Evolutionary conservation across 2,888 invertebrate genomes (phyloP), one percentile per base, ranked within the genome.

Genomic region (Folsomia manolachei): DNA sequence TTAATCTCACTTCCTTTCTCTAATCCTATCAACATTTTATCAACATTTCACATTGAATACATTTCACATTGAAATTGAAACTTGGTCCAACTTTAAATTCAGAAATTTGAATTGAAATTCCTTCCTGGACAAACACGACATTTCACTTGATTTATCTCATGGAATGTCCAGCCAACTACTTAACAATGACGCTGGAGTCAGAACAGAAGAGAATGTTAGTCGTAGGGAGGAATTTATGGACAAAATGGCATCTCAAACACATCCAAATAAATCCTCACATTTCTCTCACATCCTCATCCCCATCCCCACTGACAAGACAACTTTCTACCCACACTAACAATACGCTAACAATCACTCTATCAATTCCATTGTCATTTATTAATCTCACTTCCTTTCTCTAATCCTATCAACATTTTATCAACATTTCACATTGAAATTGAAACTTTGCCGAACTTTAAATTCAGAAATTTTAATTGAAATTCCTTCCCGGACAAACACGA

Each of bases 241-340:
- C 56, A 56, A 56, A 56, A 56, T 56, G 56, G 56, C 56, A 56
- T 56, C 56, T 19, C 39, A 39, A 14, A 4, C 56, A 56, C 7
- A 56, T 56, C 56, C 56, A 56, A 56, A 56, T 56, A 56, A 56
- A 56, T 56, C 56, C 56, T 56, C 56, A 4, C 56, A 56, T 56
- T 56, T 56, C 56, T 14, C 56, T 56, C 56, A 19, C 56, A 56
- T 21, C 18, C 56, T 19, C 56, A 56, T 19, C 18, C 18, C 56
- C 18, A 56, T 19, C 18, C 18, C 56, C 18, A 19, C 21, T 19
- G 56, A 56, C 56, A 56, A 7, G 11, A 14, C 7, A 56, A 56
- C 18, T 21, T 56, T 19, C 56, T 56, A 39, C n/a, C n/a, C n/a
- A n/a, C n/a, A n/a, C n/a, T n/a, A n/a, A n/a, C n/a, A n/a, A n/a